Evolutionary conservation across 2,888 invertebrate species (phyloP).

Genomic region (Athrips mouffetella): DNA sequence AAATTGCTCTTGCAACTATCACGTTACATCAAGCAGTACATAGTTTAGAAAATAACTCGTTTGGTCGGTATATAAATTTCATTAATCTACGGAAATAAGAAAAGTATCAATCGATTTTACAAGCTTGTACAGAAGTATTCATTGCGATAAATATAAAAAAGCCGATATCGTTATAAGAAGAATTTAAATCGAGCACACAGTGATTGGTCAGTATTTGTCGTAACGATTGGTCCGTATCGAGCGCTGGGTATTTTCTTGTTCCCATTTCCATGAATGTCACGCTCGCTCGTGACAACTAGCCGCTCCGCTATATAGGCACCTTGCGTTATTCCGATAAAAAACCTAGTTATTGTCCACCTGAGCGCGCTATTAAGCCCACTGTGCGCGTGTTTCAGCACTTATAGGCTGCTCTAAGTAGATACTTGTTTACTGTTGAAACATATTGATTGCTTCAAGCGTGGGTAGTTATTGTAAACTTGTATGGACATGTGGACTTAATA

Average conservation of each 20-base stretch:
- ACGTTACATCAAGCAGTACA: no score
- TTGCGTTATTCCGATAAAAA: slow-evolving; percentile 44
- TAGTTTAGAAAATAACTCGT: no score
- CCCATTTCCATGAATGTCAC: slow-evolving; percentile 39
- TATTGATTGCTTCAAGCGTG: slow-evolving; percentile 16
- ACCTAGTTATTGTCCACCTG: slow-evolving; percentile 48
- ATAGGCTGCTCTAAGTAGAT: slow-evolving; percentile 32
- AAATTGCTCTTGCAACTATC: slow-evolving; percentile 3
- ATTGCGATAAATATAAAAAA: slow-evolving; percentile 4
- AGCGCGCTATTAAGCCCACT: slow-evolving; percentile 39
- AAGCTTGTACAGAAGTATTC: neutral
- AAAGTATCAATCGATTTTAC: neutral
- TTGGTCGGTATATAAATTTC: neutral
- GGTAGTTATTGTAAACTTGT: neutral
- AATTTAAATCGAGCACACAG: slow-evolving; percentile 37
- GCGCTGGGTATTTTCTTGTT: slow-evolving; percentile 36
- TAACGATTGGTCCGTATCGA: slow-evolving; percentile 38
- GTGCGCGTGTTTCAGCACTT: slow-evolving; percentile 48
- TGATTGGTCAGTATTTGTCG: slow-evolving; percentile 31
- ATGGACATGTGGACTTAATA: neutral
- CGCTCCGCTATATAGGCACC: slow-evolving; percentile 33
- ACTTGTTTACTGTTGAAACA: slow-evolving; percentile 28
- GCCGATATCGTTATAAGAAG: slow-evolving; percentile 22
- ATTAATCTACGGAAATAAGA: neutral
- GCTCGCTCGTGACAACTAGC: slow-evolving; percentile 45